phyloP scores from a whole-genome alignment of 1,140 invertebrate species.

The Psilanteris sp. region DNA sequence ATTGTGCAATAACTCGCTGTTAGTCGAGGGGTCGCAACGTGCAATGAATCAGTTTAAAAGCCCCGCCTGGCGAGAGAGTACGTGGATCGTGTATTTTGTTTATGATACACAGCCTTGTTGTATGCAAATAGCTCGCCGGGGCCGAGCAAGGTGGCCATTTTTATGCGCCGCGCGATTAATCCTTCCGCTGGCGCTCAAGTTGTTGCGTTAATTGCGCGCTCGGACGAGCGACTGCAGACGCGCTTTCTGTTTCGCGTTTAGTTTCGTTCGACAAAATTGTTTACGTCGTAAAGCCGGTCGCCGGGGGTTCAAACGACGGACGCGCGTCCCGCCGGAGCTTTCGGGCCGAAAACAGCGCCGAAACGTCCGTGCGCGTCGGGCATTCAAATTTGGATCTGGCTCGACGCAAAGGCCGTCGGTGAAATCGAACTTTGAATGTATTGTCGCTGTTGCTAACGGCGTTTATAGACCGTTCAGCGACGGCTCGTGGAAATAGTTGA shows the following conservation, averaged over 20 bases:
- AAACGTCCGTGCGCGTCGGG: no score
- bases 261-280: background rate
- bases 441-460: conserved; percentile 34
- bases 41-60: conserved; percentile 76
- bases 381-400: conserved; percentile 3
- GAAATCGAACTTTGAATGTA: conserved; percentile 1
- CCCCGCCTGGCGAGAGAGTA: conserved; percentile 67
- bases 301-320: no score
- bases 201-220: background rate
- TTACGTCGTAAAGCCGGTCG: conserved; percentile 1
- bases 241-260: conserved; percentile 11
- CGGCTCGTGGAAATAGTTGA: conserved; percentile 37
- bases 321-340: no score
- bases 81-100: conserved; percentile 66
- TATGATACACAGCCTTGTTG: conserved; percentile 67
- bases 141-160: conserved; percentile 33
- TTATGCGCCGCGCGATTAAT: conserved; percentile 7
- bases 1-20: conserved; percentile 71
- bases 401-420: no score
- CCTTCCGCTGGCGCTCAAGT: no score
- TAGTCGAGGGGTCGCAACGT: conserved; percentile 62
- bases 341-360: no score
- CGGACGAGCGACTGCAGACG: conserved; percentile 8
- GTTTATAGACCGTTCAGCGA: conserved; percentile 9
- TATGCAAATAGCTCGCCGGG: conserved; percentile 59